Base-by-base conservation (phyloP, 2,113 vertebrate genomes). In the Gopherus flavomarginatus region DNA sequence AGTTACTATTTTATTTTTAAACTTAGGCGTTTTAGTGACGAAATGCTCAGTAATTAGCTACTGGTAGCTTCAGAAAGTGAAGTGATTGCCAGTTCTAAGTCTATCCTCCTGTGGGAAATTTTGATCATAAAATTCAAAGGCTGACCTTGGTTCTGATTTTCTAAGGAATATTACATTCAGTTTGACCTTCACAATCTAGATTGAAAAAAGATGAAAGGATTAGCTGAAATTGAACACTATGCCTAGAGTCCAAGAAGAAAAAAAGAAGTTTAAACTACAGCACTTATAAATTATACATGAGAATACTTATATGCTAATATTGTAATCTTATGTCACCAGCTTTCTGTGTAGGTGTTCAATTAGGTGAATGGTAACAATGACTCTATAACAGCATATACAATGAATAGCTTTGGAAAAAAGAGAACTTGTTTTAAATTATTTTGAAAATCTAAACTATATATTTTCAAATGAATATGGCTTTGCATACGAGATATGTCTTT, bases 221-320 rank as follows among this genome's bases (percentile, higher is more conserved):
- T 97, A 97, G 62, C 85, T 96, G 96, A 96, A 97, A 97, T 75
- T 95, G 94, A 97, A 93, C 87, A 81, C 83, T 93, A 49, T 2
- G 44, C 89, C 78, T 92, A 24, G 90, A 62, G 12, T 97, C 88
- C 91, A 81, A 89, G 81, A 81, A 94, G 82, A 65, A 89, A 83
- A 69, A 52, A 84, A 88, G 95, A 83, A 59, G 52, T 93, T 96
- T 89, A 95, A 97, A 88, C 11, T 96, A 72, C 24, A 26, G 59
- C 26, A 80, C 14, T 90, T 90, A 95, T 97, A 97, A 98, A 98
- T 98, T 97, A 97, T 96, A 95, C 92, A 98, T 91, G 88, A 97
- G 90, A 80, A 96, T 44, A 27, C 83, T 83, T 75, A 82, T 79
- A 94, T 97, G 96, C 83, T 97, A 97, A 97, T 94, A 90, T 59